phyloP scores from a whole-genome alignment of 2,888 invertebrate species.

The Plemyria rubiginata region DNA sequence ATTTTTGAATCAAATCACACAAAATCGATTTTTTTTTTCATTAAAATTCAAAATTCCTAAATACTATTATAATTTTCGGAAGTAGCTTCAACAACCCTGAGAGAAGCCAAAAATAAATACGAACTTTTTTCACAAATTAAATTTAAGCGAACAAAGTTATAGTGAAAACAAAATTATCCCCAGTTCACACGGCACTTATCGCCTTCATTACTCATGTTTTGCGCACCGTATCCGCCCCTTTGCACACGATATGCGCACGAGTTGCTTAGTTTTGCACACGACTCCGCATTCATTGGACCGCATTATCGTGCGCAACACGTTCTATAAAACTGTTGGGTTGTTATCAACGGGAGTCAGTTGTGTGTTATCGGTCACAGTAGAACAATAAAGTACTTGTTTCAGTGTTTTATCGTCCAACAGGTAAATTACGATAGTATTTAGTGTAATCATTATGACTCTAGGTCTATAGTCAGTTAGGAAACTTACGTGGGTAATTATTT shows the following conservation, averaged over 20 bases:
- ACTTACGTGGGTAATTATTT: too few species aligned
- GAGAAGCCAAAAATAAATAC: too few species aligned
- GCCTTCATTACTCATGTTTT: background rate
- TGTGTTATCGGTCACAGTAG: slow-evolving; percentile 5
- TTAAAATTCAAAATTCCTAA: too few species aligned
- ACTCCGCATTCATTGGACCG: background rate
- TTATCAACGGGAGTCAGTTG: slow-evolving; percentile 9
- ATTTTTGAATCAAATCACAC: too few species aligned
- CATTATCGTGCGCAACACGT: background rate
- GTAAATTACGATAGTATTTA: slow-evolving; percentile 12
- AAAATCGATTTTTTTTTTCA: too few species aligned
- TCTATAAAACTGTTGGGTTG: slow-evolving; percentile 15
- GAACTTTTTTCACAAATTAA: too few species aligned
- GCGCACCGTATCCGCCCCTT: slow-evolving; percentile 17
- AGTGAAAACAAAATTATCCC: background rate
- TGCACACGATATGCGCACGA: slow-evolving; percentile 13
- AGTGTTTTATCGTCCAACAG: background rate
- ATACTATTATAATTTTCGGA: too few species aligned
- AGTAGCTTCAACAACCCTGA: too few species aligned
- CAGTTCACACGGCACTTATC: slow-evolving; percentile 18
- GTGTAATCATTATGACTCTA: too few species aligned
- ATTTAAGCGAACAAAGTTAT: background rate
- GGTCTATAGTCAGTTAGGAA: too few species aligned
- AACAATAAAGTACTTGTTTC: background rate
- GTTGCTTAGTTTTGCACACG: slow-evolving; percentile 2